Evolutionary conservation across 2,888 invertebrate species (phyloP), one percentile per base, ranked within the genome.

Genomic region (Escarpia spicata): DNA sequence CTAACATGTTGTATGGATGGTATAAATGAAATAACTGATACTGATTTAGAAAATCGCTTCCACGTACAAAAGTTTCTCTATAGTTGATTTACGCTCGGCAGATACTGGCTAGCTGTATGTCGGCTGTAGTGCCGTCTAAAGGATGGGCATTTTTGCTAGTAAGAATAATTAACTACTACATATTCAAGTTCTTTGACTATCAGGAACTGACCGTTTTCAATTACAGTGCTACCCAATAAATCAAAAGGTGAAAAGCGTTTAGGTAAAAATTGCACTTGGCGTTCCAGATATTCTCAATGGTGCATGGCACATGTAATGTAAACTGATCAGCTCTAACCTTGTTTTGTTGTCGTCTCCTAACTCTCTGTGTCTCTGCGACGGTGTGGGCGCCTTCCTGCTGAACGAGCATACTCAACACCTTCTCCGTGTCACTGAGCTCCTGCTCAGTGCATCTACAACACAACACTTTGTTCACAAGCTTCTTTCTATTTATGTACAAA

Each of bases 391-490:
- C 75, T 26, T 75, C n/a, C 75, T 75, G 75, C n/a, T 75, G 19
- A 75, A 26, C 26, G 19, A 75, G 26, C 75, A 75, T 75, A 26
- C 75, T 26, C 75, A 75, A 26, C 75, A 75, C 75, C 75, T 75
- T 75, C 19, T 75, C 75, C 0, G n/a, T n/a, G 75, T 75, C 26
- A n/a, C 75, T 26, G 3, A 75, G 19, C 75, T 75, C 75, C 75
- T 26, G 75, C 75, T 75, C 75, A 26, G 75, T 75, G 75, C 75
- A 75, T n/a, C 75, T 75, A 75, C 75, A 75, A 75, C 75, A 75
- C 75, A 19, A 75, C 75, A 75, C 52, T 52, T 15, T 12, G 52
- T 52, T 52, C 8, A 75, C n/a, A 31, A 91, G 43, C 9, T 31
- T 31, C 43, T 19, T 26, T 91, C 43, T 37, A 37, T 91, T 2